These are phyloP conservation scores for Tonatia bakeri DNA, from an alignment of 2,113 vertebrate genomes.

Conservation along the genomic window DNA sequence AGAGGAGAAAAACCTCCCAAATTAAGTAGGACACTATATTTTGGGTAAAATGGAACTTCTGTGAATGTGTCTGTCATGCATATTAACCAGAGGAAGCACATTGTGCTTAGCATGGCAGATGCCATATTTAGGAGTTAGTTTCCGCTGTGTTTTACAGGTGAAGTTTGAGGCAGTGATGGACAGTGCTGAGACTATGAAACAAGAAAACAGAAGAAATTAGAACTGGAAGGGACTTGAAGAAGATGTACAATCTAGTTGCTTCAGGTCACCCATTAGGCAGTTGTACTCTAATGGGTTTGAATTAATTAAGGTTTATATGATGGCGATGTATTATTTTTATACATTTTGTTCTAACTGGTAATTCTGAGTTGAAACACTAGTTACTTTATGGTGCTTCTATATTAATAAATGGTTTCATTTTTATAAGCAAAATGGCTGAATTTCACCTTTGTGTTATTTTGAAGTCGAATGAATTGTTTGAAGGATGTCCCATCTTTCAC, in stretches of 20 bases:
- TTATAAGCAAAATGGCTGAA: background rate
- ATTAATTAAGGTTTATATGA: background rate
- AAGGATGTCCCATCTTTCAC: background rate
- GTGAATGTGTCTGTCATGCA: background rate
- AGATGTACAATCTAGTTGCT: background rate
- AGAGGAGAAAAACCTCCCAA: background rate
- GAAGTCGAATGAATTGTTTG: background rate
- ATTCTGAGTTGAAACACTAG: background rate
- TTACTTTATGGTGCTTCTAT: background rate
- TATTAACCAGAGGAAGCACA: background rate
- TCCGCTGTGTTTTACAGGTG: background rate
- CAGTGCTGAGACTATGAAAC: background rate
- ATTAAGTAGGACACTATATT: background rate
- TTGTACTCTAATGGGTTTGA: background rate
- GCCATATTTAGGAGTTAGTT: background rate
- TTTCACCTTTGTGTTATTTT: background rate
- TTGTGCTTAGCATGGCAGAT: background rate
- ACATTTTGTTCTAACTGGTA: background rate
- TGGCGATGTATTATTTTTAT: background rate
- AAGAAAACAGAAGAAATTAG: background rate
- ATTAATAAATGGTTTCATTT: constrained; percentile 7
- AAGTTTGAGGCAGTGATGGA: background rate
- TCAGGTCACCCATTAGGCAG: background rate
- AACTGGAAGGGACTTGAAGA: background rate
- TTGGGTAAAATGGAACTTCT: background rate